phyloP scores from a whole-genome alignment of 2,113 vertebrate genomes.

The Malurus alboscapulatus region DNA sequence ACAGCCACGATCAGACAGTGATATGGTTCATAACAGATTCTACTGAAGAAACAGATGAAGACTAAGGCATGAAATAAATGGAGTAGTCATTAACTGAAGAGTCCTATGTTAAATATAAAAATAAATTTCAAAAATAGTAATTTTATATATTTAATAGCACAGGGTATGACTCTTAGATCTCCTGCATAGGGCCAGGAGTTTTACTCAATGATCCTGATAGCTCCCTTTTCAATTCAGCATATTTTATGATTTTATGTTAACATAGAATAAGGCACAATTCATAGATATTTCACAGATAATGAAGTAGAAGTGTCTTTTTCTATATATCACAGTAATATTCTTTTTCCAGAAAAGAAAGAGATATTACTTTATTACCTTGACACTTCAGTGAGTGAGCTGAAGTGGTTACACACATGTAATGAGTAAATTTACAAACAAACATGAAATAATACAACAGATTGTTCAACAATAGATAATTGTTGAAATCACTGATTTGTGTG shows the following conservation, averaged over 20 bases:
- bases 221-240: neutral
- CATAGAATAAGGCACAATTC: neutral
- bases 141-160: neutral
- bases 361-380: neutral
- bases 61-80: rapidly evolving
- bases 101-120: neutral
- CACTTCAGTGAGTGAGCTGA: neutral
- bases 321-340: neutral
- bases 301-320: neutral
- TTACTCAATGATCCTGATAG: neutral
- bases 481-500: neutral
- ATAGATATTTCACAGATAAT: neutral
- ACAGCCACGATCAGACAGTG: neutral
- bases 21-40: neutral
- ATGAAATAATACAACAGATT: neutral
- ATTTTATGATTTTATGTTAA: neutral
- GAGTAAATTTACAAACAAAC: neutral
- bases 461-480: neutral
- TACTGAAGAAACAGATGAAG: neutral
- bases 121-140: too few relatives aligned
- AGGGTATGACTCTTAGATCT: neutral
- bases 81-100: neutral
- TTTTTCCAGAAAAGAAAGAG: neutral
- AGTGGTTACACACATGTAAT: rapidly evolving
- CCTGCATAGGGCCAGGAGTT: neutral